Evolutionary conservation across 2,797 vertebrate species (phyloP).

Genomic region (Clarias pachynema): DNA sequence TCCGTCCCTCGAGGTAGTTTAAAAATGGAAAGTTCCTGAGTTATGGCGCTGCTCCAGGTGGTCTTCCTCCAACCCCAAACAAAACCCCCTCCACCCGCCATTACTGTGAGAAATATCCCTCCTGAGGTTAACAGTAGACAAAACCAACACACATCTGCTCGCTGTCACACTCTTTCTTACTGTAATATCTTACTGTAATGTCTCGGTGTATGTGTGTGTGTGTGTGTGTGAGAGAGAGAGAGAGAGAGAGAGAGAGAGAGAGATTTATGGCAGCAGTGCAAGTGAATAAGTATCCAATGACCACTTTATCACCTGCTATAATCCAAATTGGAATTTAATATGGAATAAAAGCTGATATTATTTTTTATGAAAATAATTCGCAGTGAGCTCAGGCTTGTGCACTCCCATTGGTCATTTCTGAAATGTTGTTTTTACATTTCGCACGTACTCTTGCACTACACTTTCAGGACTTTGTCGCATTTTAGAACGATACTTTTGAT

Average conservation of each 20-base stretch:
- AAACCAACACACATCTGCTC: slow-evolving; percentile 44
- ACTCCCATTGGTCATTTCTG: not conserved
- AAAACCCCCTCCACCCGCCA: slow-evolving; percentile 47
- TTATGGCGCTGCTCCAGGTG: slow-evolving; percentile 68
- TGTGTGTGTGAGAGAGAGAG: not conserved
- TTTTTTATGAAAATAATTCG: slow-evolving; percentile 17
- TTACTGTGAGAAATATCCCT: slow-evolving; percentile 60
- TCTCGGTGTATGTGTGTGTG: slow-evolving; percentile 15
- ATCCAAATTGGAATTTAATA: slow-evolving; percentile 30
- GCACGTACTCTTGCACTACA: not conserved
- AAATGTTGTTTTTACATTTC: slow-evolving; percentile 2
- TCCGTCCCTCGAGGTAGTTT: not conserved
- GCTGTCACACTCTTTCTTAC: slow-evolving; percentile 29
- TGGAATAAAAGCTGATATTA: slow-evolving; percentile 13
- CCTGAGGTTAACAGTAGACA: slow-evolving; percentile 66
- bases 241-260: not conserved
- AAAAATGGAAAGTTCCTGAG: slow-evolving; percentile 58
- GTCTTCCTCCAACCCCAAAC: slow-evolving; percentile 62
- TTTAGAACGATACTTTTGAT: not conserved
- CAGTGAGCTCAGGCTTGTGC: not conserved
- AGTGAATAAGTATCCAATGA: slow-evolving; percentile 20
- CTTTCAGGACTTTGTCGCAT: not conserved
- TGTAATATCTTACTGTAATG: slow-evolving; percentile 32
- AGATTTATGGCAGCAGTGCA: slow-evolving; percentile 27
- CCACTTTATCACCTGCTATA: slow-evolving; percentile 29